Conservation (phyloP, 2,888 invertebrate genomes). For the Margaritifera margaritifera region DNA sequence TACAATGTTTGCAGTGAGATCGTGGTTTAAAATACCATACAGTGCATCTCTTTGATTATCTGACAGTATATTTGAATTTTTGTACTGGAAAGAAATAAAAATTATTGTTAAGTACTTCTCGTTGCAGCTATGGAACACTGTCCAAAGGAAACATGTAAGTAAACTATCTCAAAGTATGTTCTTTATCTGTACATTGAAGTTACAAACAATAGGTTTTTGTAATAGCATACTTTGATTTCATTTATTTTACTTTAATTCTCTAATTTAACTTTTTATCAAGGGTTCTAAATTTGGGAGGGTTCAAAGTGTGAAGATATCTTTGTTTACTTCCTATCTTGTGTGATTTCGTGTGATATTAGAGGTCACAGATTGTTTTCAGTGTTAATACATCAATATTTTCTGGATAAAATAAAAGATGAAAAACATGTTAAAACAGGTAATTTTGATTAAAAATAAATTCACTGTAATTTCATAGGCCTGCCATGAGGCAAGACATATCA, state of each 20-base stretch:
- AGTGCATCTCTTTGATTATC: not conserved
- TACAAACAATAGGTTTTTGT: not conserved
- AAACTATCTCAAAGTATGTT: not conserved
- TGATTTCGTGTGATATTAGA: no score
- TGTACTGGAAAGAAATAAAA: not conserved
- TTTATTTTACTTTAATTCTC: not conserved
- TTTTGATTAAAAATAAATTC: no score
- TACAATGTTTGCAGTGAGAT: no score
- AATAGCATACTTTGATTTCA: not conserved
- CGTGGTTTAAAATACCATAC: no score
- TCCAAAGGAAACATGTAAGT: slow-evolving; percentile 72
- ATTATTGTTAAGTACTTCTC: slow-evolving; percentile 4
- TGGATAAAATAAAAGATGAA: no score
- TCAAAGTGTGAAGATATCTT: no score
- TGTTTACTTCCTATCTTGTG: no score
- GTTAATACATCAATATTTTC: no score
- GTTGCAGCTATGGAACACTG: slow-evolving; percentile 62
- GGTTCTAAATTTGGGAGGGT: not conserved
- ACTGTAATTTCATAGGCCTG: no score
- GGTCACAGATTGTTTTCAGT: no score
- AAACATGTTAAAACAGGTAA: no score
- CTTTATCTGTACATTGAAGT: not conserved
- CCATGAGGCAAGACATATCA: no score
- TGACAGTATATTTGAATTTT: not conserved
- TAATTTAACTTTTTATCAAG: not conserved